A percentile compares a stretch with the other conserved stretches of the same genome.
phyloP scores from a whole-genome alignment of 92 coral and sea anemone genomes.

The Palythoa grandis region DNA sequence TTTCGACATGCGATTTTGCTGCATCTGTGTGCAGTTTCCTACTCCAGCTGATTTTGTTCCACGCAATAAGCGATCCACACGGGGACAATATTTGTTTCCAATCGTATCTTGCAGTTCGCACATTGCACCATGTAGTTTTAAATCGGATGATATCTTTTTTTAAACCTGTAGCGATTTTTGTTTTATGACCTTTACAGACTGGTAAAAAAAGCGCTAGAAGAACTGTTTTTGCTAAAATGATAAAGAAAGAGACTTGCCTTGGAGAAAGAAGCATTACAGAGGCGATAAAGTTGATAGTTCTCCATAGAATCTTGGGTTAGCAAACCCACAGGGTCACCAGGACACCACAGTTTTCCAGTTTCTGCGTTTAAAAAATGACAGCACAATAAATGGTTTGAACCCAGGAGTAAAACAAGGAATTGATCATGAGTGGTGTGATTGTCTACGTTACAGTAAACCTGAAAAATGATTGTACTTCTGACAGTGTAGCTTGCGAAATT shows the following conservation, averaged over 20 bases:
- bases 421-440: not conserved
- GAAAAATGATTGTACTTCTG: too few relatives aligned
- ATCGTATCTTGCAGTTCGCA: conserved; percentile 72
- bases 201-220: not conserved
- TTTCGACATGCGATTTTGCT: conserved; percentile 21
- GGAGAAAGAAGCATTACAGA: conserved; percentile 1
- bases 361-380: not conserved
- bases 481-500: too few relatives aligned
- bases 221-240: conserved; percentile 10
- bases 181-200: not conserved
- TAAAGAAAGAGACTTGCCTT: not conserved
- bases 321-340: not conserved
- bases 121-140: conserved; percentile 69
- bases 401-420: not conserved
- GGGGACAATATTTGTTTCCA: conserved; percentile 67
- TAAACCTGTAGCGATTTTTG: not conserved
- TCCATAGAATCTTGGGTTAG: not conserved
- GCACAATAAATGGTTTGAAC: not conserved
- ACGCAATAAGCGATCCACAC: conserved; percentile 41
- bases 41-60: not conserved
- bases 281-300: not conserved
- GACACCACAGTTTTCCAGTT: not conserved
- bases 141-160: conserved; percentile 11
- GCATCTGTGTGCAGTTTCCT: conserved; percentile 20
- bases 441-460: not conserved